Conservation (phyloP, 2,797 vertebrate species). For the Sebastes itinus region DNA sequence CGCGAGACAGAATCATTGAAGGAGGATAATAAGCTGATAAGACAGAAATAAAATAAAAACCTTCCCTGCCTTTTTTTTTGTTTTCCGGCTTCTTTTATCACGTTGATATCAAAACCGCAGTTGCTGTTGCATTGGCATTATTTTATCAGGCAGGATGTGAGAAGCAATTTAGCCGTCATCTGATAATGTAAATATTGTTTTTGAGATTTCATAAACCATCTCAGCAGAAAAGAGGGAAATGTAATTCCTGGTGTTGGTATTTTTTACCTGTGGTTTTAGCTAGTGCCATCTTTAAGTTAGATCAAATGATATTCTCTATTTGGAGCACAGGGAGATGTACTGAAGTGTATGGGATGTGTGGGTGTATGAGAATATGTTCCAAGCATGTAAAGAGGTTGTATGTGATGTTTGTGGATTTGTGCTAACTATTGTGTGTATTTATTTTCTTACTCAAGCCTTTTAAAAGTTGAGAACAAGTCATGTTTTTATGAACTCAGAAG, state of each 20-base stretch:
- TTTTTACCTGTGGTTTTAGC: neutral
- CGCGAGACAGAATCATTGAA: neutral
- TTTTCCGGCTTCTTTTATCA: constrained; percentile 7
- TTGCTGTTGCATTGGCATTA: neutral
- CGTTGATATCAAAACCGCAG: neutral
- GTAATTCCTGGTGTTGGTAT: neutral
- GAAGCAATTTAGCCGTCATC: neutral
- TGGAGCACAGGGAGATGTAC: neutral
- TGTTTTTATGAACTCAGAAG: neutral
- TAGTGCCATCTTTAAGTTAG: constrained; percentile 47
- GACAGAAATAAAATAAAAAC: neutral
- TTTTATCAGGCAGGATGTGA: neutral
- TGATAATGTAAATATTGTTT: constrained; percentile 6
- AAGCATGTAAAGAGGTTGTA: neutral
- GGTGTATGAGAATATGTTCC: neutral
- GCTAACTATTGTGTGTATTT: neutral
- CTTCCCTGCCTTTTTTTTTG: neutral
- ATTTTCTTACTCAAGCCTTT: neutral
- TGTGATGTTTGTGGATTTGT: neutral
- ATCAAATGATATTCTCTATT: constrained; percentile 7
- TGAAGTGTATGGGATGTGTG: neutral
- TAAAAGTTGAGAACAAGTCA: neutral
- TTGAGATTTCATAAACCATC: neutral
- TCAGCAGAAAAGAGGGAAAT: neutral
- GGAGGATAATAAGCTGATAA: neutral